Conservation (phyloP, 2,113 vertebrate genomes). For the Pomatorhinus ruficollis region DNA sequence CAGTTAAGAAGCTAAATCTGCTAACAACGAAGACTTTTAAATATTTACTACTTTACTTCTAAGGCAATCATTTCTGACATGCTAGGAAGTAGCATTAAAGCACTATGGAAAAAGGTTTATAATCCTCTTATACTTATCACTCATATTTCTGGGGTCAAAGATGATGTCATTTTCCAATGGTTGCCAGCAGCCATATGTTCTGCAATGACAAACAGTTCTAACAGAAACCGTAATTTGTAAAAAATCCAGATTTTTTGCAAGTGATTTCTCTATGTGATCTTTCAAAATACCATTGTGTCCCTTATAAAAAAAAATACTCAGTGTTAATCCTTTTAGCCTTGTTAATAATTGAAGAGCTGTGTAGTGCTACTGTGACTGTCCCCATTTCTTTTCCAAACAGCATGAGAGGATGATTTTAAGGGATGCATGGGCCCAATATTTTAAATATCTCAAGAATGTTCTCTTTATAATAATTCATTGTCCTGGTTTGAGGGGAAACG, state of each 20-base stretch:
- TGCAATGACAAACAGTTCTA: slow-evolving; percentile 32
- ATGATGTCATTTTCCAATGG: slow-evolving; percentile 52
- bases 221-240: background rate
- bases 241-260: background rate
- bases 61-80: slow-evolving; percentile 60
- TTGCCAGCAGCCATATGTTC: slow-evolving; percentile 21
- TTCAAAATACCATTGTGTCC: background rate
- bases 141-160: slow-evolving; percentile 29
- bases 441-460: background rate
- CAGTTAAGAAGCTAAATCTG: slow-evolving; percentile 57
- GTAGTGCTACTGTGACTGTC: background rate
- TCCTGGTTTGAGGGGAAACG: too few species aligned
- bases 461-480: background rate
- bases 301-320: background rate
- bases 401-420: background rate
- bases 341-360: background rate
- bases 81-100: slow-evolving; percentile 43
- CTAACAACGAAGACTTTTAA: slow-evolving; percentile 26
- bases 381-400: background rate
- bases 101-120: slow-evolving; percentile 25
- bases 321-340: slow-evolving; percentile 41
- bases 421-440: background rate
- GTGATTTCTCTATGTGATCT: background rate
- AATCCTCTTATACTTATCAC: slow-evolving; percentile 59
- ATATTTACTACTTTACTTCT: slow-evolving; percentile 56